Evolutionary conservation across 2,888 invertebrate species (phyloP).

Genomic region (Lobophora halterata): DNA sequence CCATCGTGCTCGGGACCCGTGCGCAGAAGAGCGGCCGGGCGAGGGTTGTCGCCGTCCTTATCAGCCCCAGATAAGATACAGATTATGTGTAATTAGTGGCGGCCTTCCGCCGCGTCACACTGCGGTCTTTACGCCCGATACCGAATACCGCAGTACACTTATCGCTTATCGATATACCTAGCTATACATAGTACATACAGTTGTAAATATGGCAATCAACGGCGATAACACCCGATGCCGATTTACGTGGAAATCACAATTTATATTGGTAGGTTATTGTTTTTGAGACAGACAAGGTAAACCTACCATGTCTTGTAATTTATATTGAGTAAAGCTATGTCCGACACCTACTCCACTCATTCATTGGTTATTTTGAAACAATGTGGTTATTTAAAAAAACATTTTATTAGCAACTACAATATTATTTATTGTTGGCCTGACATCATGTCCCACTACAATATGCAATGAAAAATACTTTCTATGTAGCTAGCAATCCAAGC

Average conservation of each 20-base stretch:
- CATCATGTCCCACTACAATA: too few relatives aligned
- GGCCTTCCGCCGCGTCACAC: slow-evolving; percentile 62
- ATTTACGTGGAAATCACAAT: slow-evolving; percentile 2
- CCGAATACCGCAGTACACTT: slow-evolving; percentile 63
- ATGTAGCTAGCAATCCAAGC: too few relatives aligned
- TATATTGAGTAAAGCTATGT: too few relatives aligned
- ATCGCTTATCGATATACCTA: slow-evolving; percentile 40
- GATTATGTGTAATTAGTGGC: slow-evolving; percentile 60
- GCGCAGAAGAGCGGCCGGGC: slow-evolving; percentile 39
- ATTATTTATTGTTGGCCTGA: too few relatives aligned
- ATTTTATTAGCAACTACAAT: too few relatives aligned
- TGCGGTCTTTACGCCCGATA: slow-evolving; percentile 63
- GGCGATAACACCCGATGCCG: not conserved
- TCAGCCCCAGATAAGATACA: slow-evolving; percentile 55
- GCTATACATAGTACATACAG: slow-evolving; percentile 1
- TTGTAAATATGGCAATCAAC: slow-evolving; percentile 8
- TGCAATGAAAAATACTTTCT: too few relatives aligned
- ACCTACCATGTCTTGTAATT: too few relatives aligned
- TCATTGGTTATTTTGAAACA: too few relatives aligned
- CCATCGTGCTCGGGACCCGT: slow-evolving; percentile 52
- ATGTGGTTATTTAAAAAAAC: too few relatives aligned
- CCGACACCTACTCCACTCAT: too few relatives aligned
- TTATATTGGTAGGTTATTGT: too few relatives aligned
- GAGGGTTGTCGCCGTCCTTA: slow-evolving; percentile 32
- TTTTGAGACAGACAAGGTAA: too few relatives aligned